Percentiles rank a stretch among this genome's conserved stretches.
Evolutionary conservation across 2,797 vertebrate species (phyloP).

Genomic region (Aulostomus chinensis): DNA sequence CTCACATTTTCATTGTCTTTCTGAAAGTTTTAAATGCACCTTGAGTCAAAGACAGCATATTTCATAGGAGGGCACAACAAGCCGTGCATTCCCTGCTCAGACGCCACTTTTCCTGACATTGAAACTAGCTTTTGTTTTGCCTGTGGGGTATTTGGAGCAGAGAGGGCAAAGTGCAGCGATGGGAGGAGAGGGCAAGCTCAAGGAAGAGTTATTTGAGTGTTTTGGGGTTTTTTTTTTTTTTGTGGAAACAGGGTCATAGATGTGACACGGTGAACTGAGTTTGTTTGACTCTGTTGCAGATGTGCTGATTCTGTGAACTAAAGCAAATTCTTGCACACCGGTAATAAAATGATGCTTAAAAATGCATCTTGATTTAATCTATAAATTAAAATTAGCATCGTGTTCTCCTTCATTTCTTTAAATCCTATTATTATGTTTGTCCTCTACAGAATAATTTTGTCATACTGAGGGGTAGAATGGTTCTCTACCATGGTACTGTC

Average conservation of each 20-base stretch:
- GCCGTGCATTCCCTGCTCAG: background rate
- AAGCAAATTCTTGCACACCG: too few species aligned
- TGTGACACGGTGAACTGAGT: too few species aligned
- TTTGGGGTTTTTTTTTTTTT: background rate
- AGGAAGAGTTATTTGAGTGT: background rate
- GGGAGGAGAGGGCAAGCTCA: background rate
- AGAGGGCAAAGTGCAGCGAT: background rate
- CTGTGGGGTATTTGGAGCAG: background rate
- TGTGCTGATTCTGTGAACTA: conserved; percentile 1
- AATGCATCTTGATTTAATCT: too few species aligned
- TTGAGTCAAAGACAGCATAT: background rate
- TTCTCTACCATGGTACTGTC: too few species aligned
- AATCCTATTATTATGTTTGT: too few species aligned
- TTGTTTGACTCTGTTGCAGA: background rate
- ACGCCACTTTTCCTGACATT: too few species aligned
- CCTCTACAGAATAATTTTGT: too few species aligned
- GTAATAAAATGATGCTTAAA: too few species aligned
- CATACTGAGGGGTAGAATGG: too few species aligned
- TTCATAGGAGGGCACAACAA: background rate
- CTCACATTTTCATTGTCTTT: background rate
- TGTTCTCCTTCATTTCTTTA: too few species aligned
- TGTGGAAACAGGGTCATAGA: background rate
- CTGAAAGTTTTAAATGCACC: conserved; percentile 9
- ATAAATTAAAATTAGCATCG: too few species aligned
- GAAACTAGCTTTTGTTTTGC: too few species aligned